Conservation (phyloP, 2,113 vertebrate genomes). For the Pipa parva region DNA sequence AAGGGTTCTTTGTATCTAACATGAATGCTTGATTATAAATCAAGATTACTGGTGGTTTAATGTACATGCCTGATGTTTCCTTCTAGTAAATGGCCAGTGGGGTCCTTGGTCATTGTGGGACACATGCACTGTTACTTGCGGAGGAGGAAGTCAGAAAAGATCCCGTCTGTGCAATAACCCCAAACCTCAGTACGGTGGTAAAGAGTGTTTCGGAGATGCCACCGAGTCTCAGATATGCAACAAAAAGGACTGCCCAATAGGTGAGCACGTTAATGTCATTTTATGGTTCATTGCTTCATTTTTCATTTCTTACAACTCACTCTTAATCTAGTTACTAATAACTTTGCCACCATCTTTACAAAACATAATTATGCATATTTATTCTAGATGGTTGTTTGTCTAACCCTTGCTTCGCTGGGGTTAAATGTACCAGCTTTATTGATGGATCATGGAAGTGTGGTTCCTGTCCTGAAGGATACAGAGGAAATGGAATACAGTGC, state of each 20-base stretch:
- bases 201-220: slow-evolving; percentile 78
- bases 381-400: slow-evolving; percentile 91
- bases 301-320: neutral
- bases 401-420: slow-evolving; percentile 86
- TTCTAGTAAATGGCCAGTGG: slow-evolving; percentile 89
- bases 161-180: slow-evolving; percentile 88
- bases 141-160: slow-evolving; percentile 81
- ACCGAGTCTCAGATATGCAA: slow-evolving; percentile 79
- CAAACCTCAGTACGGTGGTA: slow-evolving; percentile 81
- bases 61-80: slow-evolving; percentile 3
- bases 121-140: slow-evolving; percentile 85
- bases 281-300: neutral
- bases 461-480: slow-evolving; percentile 82
- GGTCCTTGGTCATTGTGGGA: slow-evolving; percentile 95
- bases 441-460: slow-evolving; percentile 94
- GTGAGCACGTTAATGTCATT: slow-evolving; percentile 53
- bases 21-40: slow-evolving; percentile 1
- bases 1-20: slow-evolving; percentile 20
- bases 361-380: slow-evolving; percentile 27
- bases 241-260: slow-evolving; percentile 73
- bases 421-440: slow-evolving; percentile 80
- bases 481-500: slow-evolving; percentile 84
- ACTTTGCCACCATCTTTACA: neutral
- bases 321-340: neutral
- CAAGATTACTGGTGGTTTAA: neutral